Percentiles rank a stretch among this genome's conserved stretches.
phyloP scores from a whole-genome alignment of 2,797 vertebrate genomes.

The Falco concolor region DNA sequence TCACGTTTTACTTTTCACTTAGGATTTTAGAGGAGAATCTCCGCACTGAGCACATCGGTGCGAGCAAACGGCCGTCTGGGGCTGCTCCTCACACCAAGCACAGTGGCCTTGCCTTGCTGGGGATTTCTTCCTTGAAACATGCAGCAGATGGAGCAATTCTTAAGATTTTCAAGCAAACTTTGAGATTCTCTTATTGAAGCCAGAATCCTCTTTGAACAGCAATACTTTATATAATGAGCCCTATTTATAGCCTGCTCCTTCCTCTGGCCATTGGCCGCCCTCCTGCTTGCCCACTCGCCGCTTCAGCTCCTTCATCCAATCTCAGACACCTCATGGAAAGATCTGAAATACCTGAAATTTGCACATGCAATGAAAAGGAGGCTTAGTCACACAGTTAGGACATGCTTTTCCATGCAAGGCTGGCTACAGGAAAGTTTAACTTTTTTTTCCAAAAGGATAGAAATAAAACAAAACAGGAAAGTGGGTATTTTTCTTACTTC shows the following conservation, averaged over 20 bases:
- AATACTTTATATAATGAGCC: neutral
- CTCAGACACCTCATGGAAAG: neutral
- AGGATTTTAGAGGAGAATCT: neutral
- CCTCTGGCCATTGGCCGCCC: neutral
- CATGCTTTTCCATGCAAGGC: neutral
- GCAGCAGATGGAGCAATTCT: neutral
- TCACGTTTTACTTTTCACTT: neutral
- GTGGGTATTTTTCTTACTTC: neutral
- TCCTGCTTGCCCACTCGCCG: neutral
- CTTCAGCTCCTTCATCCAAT: neutral
- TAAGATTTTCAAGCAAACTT: neutral
- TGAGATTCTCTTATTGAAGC: neutral
- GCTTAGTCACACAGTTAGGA: neutral
- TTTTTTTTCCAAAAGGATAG: neutral
- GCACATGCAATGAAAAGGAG: neutral
- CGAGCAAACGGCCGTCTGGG: fast-evolving
- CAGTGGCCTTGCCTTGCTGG: neutral
- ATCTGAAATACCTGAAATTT: neutral
- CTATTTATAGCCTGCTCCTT: neutral
- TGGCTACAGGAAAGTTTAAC: neutral
- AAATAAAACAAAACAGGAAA: conserved; percentile 10
- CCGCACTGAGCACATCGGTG: neutral
- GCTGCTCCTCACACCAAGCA: neutral
- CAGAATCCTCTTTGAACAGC: neutral
- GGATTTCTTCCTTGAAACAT: neutral